phyloP scores from a whole-genome alignment of 92 coral and sea anemone genomes.

The Heliopora coerulea region DNA sequence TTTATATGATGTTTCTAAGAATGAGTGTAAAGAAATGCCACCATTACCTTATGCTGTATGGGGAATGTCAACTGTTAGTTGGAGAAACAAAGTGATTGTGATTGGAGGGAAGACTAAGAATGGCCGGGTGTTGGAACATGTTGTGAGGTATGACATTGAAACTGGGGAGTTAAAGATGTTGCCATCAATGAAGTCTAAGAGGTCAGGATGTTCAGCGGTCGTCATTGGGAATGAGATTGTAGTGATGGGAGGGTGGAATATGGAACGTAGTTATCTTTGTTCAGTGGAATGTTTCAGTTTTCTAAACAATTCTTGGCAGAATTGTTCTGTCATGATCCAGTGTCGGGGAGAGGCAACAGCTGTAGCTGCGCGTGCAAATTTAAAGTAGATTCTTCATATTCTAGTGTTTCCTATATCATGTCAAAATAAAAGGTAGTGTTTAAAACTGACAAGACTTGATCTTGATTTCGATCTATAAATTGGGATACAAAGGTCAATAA shows the following conservation, averaged over 20 bases:
- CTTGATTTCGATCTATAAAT: too few species aligned
- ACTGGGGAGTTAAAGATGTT: conserved; percentile 69
- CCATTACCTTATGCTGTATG: conserved; percentile 8
- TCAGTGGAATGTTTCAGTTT: conserved; percentile 69
- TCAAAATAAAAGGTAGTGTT: too few species aligned
- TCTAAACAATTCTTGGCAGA: neutral
- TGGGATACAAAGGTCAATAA: too few species aligned
- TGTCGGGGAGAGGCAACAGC: neutral
- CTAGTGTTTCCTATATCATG: too few species aligned
- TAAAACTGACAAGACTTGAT: too few species aligned
- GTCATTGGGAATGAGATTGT: conserved; percentile 56
- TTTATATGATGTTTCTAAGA: neutral
- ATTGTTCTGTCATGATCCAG: neutral
- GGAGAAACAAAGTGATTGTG: neutral
- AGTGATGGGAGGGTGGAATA: conserved; percentile 83
- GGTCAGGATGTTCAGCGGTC: conserved; percentile 80
- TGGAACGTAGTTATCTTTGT: conserved; percentile 59
- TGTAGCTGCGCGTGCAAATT: too few species aligned
- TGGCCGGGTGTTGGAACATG: neutral
- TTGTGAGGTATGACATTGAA: conserved; percentile 46
- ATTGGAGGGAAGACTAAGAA: neutral
- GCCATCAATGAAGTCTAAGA: conserved; percentile 71
- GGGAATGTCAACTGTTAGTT: neutral
- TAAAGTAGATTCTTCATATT: too few species aligned
- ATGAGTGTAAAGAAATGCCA: neutral